A percentile compares a stretch with the other conserved stretches of the same genome.
These are phyloP conservation scores for Tachycineta bicolor DNA, from an alignment of 2,113 vertebrate species.

Conservation along the genomic window DNA sequence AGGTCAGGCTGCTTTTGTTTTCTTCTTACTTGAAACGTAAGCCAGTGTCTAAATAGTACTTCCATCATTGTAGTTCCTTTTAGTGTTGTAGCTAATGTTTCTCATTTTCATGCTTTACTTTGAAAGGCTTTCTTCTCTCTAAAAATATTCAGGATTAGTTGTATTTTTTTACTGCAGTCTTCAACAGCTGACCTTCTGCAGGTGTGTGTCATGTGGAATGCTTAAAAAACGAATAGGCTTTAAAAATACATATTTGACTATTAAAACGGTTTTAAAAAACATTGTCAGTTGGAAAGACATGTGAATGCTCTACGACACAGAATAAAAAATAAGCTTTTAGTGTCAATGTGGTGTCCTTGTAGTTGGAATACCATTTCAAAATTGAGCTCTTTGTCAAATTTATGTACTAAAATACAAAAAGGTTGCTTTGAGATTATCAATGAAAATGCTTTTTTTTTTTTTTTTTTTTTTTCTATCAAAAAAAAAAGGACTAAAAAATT, in stretches of 20 bases:
- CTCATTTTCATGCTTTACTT: neutral
- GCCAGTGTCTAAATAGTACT: neutral
- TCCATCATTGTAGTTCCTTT: neutral
- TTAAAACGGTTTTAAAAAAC: neutral
- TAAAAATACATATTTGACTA: neutral
- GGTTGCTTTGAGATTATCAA: neutral
- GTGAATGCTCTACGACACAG: neutral
- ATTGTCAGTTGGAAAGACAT: neutral
- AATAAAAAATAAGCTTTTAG: neutral
- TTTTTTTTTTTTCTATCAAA: too few relatives aligned
- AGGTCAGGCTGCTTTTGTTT: neutral
- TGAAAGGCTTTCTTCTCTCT: neutral
- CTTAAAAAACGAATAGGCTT: neutral
- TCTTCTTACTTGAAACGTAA: neutral
- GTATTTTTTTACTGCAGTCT: neutral
- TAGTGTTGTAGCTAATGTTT: neutral
- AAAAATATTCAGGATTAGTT: neutral
- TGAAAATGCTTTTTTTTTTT: neutral
- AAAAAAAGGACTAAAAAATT: constrained; percentile 10
- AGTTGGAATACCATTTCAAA: neutral
- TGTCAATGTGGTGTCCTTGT: neutral
- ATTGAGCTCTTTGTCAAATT: neutral
- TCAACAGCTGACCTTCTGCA: neutral
- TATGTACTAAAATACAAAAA: neutral
- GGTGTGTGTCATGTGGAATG: neutral